A percentile compares a stretch with the other conserved stretches of the same genome.
These are phyloP conservation scores for Periphyllus acericola DNA, from an alignment of 2,888 invertebrate genomes.

Conservation along the genomic window DNA sequence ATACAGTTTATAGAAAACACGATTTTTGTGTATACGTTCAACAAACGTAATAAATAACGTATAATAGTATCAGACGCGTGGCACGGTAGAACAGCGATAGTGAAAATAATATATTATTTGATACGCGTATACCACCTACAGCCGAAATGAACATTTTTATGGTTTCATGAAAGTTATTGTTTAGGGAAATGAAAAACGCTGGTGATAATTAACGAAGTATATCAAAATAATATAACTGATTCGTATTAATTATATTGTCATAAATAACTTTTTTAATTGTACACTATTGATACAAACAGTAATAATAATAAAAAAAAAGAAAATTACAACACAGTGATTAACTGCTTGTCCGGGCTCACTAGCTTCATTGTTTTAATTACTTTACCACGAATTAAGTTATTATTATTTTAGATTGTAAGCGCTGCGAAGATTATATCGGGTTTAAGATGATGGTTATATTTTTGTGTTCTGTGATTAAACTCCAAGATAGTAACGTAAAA, in stretches of 20 bases:
- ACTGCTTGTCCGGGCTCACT: no score
- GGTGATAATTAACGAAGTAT: not conserved
- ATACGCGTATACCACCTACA: not conserved
- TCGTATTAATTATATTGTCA: not conserved
- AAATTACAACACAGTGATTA: no score
- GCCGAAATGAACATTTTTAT: not conserved
- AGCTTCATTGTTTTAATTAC: no score
- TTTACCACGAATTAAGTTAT: no score
- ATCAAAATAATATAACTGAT: not conserved
- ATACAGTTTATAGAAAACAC: not conserved
- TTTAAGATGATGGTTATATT: no score
- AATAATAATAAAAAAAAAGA: no score
- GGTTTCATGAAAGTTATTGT: not conserved
- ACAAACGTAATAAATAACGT: not conserved
- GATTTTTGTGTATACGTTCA: not conserved
- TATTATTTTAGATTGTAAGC: no score
- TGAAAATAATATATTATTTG: not conserved
- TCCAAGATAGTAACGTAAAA: no score
- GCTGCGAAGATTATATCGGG: no score
- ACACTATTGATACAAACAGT: no score
- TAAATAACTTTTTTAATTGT: no score
- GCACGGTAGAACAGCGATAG: not conserved
- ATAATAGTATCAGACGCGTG: not conserved
- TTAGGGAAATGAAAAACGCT: not conserved
- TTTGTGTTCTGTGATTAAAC: no score